These are phyloP conservation scores for Nycteola revayana DNA, from an alignment of 2,888 invertebrate genomes.

Conservation along the genomic window DNA sequence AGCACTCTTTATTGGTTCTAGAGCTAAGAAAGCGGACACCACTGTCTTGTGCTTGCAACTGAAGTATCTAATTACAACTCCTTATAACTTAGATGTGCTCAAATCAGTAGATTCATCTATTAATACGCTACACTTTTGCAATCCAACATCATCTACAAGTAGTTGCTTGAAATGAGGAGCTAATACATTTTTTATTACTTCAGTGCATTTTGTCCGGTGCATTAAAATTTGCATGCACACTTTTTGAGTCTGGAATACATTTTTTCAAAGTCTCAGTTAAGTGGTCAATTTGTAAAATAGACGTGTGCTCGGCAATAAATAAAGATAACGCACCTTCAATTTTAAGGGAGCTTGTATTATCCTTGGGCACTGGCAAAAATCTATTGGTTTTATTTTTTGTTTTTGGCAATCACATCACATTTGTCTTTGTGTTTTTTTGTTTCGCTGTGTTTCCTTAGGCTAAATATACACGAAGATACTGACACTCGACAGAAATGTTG, in stretches of 20 bases:
- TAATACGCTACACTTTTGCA: conserved; percentile 9
- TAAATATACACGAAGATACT: no score
- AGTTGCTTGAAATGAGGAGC: conserved; percentile 14
- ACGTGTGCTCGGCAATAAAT: conserved; percentile 4
- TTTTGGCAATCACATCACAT: no score
- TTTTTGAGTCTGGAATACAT: conserved; percentile 9
- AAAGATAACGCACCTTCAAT: conserved; percentile 5
- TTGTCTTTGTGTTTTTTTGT: conserved; percentile 8
- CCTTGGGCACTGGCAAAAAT: not conserved
- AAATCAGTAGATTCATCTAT: conserved; percentile 15
- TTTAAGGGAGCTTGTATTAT: not conserved
- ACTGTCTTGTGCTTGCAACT: conserved; percentile 7
- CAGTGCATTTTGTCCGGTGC: conserved; percentile 13
- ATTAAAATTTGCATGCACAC: conserved; percentile 11
- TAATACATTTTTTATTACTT: conserved; percentile 15
- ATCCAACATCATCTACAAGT: conserved; percentile 13
- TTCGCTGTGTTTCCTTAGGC: conserved; percentile 1
- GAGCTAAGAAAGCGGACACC: conserved; percentile 14
- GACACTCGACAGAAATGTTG: no score
- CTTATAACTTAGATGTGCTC: conserved; percentile 4
- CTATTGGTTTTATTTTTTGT: not conserved
- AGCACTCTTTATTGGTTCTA: conserved; percentile 14
- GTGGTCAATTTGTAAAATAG: conserved; percentile 9
- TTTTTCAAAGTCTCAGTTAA: conserved; percentile 7
- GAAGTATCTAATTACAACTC: conserved; percentile 11